Evolutionary conservation across 1,140 invertebrate species (phyloP).

Genomic region (Orussus abietinus): DNA sequence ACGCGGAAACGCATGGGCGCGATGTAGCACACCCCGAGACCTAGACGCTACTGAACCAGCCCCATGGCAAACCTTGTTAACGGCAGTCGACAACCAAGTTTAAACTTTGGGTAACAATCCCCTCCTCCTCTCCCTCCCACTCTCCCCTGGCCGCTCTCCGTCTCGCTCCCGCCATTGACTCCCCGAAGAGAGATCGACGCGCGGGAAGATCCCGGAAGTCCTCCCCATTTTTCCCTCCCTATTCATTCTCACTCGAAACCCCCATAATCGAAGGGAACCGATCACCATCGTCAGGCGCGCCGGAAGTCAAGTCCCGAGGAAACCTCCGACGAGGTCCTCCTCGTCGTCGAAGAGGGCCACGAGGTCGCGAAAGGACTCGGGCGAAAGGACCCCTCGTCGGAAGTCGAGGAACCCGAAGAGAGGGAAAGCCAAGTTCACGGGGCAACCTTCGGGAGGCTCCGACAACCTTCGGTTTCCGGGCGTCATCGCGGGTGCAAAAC

Average conservation of each 20-base stretch:
- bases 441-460: constrained; percentile 37
- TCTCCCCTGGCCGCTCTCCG: constrained; percentile 14
- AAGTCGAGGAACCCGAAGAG: constrained; percentile 18
- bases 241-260: too few species aligned
- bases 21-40: constrained; percentile 49
- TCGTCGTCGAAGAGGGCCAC: background rate
- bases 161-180: constrained; percentile 27
- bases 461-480: constrained; percentile 14
- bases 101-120: constrained; percentile 54
- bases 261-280: constrained; percentile 9
- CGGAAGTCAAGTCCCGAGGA: background rate
- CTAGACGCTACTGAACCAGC: constrained; percentile 53
- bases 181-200: too few species aligned
- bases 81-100: constrained; percentile 53
- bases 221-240: too few species aligned
- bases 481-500: constrained; percentile 47
- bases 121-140: constrained; percentile 28
- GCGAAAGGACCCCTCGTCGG: too few species aligned
- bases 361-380: constrained; percentile 6
- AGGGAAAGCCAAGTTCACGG: constrained; percentile 42
- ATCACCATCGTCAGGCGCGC: background rate
- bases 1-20: constrained; percentile 16
- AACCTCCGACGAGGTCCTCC: background rate
- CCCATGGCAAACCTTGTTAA: constrained; percentile 53
- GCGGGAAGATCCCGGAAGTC: too few species aligned